Evolutionary conservation across 92 coral and sea anemone genomes (phyloP), one percentile per base, ranked within the genome.

Genomic region (Phymanthus crucifer): DNA sequence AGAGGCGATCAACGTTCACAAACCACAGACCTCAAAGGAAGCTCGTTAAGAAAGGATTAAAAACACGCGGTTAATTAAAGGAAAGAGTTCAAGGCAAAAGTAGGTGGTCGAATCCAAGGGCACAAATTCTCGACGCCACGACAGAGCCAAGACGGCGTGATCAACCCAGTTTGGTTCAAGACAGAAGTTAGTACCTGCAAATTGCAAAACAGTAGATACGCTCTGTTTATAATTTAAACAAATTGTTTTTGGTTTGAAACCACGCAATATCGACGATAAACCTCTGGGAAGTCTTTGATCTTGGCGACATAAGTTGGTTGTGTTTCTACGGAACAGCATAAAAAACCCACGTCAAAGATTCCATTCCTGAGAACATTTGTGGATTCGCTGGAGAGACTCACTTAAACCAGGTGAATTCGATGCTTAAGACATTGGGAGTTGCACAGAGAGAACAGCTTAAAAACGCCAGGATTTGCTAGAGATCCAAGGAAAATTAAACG

Each of bases 261-360:
- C 68, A 61, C 68, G 68, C 34, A 61, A 61, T 61, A 61, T 17
- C 34, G 68, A 61, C 36, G 33, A 29, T 29, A 61, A n/a, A 29
- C 2, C 68, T 1, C 16, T 13, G 34, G 29, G 14, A 3, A 61
- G 68, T 24, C 68, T 61, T 61, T 61, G 32, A 61, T 61, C 32
- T 29, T 61, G 34, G 29, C 68, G 33, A 61, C 9, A 57, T 6
- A 57, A 57, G 11, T 9, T 32, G 13, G 66, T 57, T 12, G 24
- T 6, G 66, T 57, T 57, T 24, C 35, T 9, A 12, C 8, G 68
- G 19, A 27, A 9, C 9, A 29, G 68, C 17, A 29, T 61, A n/a
- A 61, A 7, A 61, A 61, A 11, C 34, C 35, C 4, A 61, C 34
- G 16, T 17, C 11, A 8, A 14, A 27, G 12, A 27, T 29, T 12